phyloP scores from a whole-genome alignment of 2,797 vertebrate species.

The Nyctalus aviator region DNA sequence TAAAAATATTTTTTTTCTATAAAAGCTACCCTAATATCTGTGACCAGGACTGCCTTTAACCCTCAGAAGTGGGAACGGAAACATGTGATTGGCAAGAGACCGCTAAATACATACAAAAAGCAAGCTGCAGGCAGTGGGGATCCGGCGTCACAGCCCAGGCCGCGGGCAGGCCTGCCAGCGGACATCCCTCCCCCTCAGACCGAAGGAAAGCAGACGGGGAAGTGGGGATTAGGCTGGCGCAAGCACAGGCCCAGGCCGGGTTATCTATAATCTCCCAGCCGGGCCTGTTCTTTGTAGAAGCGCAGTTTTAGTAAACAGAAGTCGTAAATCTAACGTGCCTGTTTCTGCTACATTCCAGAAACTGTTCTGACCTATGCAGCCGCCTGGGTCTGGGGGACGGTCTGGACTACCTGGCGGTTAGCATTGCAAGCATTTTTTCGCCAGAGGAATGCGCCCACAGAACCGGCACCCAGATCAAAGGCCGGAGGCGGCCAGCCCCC shows the following conservation, averaged over 20 bases:
- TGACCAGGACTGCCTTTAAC: not conserved
- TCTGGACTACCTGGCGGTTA: not conserved
- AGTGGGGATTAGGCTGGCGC: not conserved
- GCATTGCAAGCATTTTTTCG: not conserved
- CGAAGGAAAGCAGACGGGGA: not conserved
- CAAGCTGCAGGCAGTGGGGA: not conserved
- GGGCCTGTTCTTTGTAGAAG: conserved; percentile 2
- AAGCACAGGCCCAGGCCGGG: not conserved
- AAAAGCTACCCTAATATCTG: not conserved
- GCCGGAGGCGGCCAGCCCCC: not conserved
- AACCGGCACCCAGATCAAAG: not conserved
- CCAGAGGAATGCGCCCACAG: not conserved
- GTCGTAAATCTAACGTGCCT: not conserved
- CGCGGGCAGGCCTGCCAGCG: not conserved
- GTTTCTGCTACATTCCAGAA: not conserved
- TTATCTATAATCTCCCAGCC: not conserved
- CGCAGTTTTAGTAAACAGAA: conserved; percentile 15
- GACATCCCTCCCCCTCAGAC: not conserved
- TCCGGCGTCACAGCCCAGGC: not conserved
- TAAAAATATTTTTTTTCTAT: too few species aligned
- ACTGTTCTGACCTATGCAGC: not conserved
- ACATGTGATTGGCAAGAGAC: not conserved
- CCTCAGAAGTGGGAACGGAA: not conserved
- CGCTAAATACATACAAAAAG: not conserved
- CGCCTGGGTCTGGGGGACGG: not conserved